These are phyloP conservation scores for Argentina silus DNA, from an alignment of 2,797 vertebrate genomes.

Conservation along the genomic window DNA sequence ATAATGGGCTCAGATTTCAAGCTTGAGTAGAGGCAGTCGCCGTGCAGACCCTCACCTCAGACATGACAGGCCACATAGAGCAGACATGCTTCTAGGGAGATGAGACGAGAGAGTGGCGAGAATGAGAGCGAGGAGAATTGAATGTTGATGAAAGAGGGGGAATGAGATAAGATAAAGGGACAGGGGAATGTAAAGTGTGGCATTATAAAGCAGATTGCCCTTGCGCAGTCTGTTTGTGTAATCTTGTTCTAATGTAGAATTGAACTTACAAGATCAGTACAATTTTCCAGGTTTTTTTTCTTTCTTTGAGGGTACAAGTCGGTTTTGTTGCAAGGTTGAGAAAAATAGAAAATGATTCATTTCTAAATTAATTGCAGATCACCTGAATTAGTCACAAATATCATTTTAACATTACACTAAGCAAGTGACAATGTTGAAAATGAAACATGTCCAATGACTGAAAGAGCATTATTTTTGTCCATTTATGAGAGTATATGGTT, in stretches of 20 bases:
- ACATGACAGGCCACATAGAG: conserved; percentile 51
- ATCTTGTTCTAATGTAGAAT: neutral
- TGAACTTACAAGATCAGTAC: too few relatives aligned
- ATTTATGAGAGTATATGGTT: neutral
- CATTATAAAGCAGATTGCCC: conserved; percentile 65
- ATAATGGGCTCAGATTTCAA: conserved; percentile 78
- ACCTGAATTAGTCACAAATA: neutral
- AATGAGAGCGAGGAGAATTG: neutral
- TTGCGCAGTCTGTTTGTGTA: conserved; percentile 50
- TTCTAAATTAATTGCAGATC: conserved; percentile 17
- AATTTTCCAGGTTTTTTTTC: neutral
- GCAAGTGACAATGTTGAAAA: conserved; percentile 8
- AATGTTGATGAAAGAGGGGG: neutral
- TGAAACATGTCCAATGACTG: conserved; percentile 40
- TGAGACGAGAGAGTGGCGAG: conserved; percentile 21
- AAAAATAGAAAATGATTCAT: conserved; percentile 9
- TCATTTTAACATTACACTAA: neutral
- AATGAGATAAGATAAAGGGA: conserved; percentile 25
- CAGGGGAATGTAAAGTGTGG: conserved; percentile 59
- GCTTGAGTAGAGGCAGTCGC: conserved; percentile 69
- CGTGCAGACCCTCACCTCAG: conserved; percentile 38
- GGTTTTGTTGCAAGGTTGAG: conserved; percentile 18
- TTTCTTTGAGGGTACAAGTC: conserved; percentile 25
- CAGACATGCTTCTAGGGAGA: conserved; percentile 58
- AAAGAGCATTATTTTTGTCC: neutral